Evolutionary conservation across 2,888 invertebrate genomes (phyloP), one percentile per base, ranked within the genome.

Genomic region (Aphrophora alni): DNA sequence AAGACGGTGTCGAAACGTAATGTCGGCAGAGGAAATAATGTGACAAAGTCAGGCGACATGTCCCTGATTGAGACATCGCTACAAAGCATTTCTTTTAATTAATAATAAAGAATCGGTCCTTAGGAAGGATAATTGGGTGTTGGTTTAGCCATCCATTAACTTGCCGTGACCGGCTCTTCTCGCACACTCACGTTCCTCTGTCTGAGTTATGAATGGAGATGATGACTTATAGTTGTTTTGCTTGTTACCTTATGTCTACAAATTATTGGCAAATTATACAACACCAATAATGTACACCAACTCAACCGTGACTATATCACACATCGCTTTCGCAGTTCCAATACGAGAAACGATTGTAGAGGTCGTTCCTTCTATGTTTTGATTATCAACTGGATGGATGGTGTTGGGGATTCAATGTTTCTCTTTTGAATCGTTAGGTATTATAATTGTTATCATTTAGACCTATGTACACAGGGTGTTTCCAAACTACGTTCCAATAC

Each of bases 241-340:
- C 69, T 70, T 70, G 38, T 38, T 38, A 70, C 68, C 77, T 77
- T 77, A 38, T 77, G 27, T 68, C 68, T 69, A 77, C 77, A 68
- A 77, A 77, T 77, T 77, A 77, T 77, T 77, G 77, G 33, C n/a
- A 68, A 69, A 77, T 77, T 77, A 77, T 77, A 77, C 77, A 33
- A 68, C 33, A 38, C 28, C 38, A 68, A 77, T 77, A 77, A 77
- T 69, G 59, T 21, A 59, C 59, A 59, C 44, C 44, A 44, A 44
- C 14, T 14, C 44, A 17, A 1, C 44, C 59, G 59, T 59, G 59
- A 59, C 59, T n/a, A 5, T 8, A 21, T 44, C 44, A 17, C 44
- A 17, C 44, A 8, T 59, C 10, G 59, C 59, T 14, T 14, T 59
- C 59, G 5, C 44, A 7, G 2, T 10, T 10, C 8, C 14, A 14